phyloP scores from a whole-genome alignment of 1,140 invertebrate genomes.

The Drosophila sp. region DNA sequence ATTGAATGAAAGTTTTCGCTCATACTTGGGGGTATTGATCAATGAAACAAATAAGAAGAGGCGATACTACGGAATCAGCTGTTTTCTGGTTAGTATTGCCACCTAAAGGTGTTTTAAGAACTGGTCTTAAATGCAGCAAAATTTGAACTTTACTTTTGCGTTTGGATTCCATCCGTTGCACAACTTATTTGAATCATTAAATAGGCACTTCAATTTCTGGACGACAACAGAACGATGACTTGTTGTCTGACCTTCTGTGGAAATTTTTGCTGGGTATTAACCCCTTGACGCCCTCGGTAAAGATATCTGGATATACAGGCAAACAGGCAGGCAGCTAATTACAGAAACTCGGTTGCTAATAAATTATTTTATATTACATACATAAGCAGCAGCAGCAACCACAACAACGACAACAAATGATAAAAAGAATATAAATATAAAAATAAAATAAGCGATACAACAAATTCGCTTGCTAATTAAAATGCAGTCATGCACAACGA shows the following conservation, averaged over 20 bases:
- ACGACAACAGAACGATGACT: not conserved
- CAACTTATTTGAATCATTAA: constrained; percentile 34
- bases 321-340: not conserved
- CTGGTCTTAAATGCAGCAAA: too few relatives aligned
- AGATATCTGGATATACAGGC: not conserved
- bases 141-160: too few relatives aligned
- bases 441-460: not conserved
- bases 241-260: not conserved
- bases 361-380: constrained; percentile 12
- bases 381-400: not conserved
- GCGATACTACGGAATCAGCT: too few relatives aligned
- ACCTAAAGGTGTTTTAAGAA: too few relatives aligned
- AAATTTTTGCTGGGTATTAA: constrained; percentile 7
- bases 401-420: not conserved
- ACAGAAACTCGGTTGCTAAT: not conserved
- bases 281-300: constrained; percentile 11
- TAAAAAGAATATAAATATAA: not conserved
- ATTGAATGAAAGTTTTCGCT: not conserved
- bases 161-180: not conserved
- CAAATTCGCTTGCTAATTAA: constrained; percentile 18
- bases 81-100: too few relatives aligned
- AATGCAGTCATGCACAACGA: constrained; percentile 18
- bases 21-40: not conserved
- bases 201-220: not conserved
- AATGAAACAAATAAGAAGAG: too few relatives aligned